Evolutionary conservation across 1,140 invertebrate genomes (phyloP).

Genomic region (Ceratoteleas bidentatus): DNA sequence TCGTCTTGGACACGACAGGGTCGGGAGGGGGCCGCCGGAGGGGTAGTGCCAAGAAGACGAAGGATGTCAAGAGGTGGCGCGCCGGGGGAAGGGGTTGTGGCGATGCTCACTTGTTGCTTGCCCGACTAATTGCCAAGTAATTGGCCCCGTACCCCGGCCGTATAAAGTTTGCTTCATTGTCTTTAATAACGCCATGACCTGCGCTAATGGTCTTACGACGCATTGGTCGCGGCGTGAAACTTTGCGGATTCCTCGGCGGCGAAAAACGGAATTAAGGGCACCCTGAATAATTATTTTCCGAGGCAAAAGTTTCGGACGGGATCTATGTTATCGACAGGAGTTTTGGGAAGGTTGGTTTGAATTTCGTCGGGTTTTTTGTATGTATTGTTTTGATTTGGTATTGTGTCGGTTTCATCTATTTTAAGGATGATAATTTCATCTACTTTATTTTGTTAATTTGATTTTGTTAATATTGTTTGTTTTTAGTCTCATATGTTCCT

Average conservation of each 20-base stretch:
- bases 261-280: constrained; percentile 21
- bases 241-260: constrained; percentile 23
- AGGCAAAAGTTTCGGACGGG: no score
- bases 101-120: constrained; percentile 81
- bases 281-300: neutral
- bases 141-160: constrained; percentile 75
- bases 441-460: no score
- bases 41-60: constrained; percentile 62
- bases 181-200: constrained; percentile 81
- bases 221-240: constrained; percentile 63
- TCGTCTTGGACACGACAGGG: constrained; percentile 50
- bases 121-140: constrained; percentile 81
- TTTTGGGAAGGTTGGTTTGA: no score
- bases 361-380: no score
- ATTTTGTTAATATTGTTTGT: no score
- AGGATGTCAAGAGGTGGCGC: constrained; percentile 61
- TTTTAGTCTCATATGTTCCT: no score
- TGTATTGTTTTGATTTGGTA: no score
- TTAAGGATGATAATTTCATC: no score
- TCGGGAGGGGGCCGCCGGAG: constrained; percentile 22
- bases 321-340: no score
- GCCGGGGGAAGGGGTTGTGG: constrained; percentile 64
- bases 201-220: constrained; percentile 77
- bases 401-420: no score
- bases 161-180: constrained; percentile 82